These are phyloP conservation scores for Prostheceraeus crozeri DNA, from an alignment of 2,888 invertebrate species.

Conservation along the genomic window DNA sequence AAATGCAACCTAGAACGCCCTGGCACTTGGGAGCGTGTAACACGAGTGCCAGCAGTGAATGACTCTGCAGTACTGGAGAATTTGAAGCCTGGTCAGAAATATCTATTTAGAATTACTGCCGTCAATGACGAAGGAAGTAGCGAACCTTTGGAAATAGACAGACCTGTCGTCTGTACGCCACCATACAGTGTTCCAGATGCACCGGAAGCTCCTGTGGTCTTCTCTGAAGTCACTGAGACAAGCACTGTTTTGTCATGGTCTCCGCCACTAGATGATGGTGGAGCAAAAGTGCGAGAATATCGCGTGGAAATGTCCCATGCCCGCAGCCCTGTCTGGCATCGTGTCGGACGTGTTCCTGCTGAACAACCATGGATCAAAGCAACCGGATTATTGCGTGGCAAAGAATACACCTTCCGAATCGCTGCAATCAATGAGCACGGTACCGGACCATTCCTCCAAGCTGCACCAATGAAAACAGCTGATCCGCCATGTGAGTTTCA, in stretches of 20 bases:
- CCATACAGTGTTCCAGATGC: slow-evolving; percentile 63
- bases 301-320: slow-evolving; percentile 38
- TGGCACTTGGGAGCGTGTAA: slow-evolving; percentile 28
- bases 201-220: slow-evolving; percentile 22
- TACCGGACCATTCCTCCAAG: slow-evolving; percentile 60
- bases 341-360: slow-evolving; percentile 37
- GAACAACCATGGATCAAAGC: slow-evolving; percentile 62
- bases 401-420: slow-evolving; percentile 67
- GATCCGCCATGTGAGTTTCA: too few species aligned
- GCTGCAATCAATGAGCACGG: slow-evolving; percentile 71
- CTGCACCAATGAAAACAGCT: neutral
- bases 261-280: slow-evolving; percentile 55
- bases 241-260: slow-evolving; percentile 50
- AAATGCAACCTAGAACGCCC: neutral
- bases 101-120: slow-evolving; percentile 76
- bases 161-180: slow-evolving; percentile 68
- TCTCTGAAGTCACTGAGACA: slow-evolving; percentile 21
- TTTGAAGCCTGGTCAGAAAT: slow-evolving; percentile 51
- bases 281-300: slow-evolving; percentile 52
- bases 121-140: slow-evolving; percentile 76
- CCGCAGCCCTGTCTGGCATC: slow-evolving; percentile 39
- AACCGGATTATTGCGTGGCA: slow-evolving; percentile 62
- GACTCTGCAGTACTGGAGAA: slow-evolving; percentile 22
- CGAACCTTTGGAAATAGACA: slow-evolving; percentile 69
- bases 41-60: slow-evolving; percentile 1